phyloP scores from a whole-genome alignment of 2,797 vertebrate genomes.

The Poliocrania exsul region DNA sequence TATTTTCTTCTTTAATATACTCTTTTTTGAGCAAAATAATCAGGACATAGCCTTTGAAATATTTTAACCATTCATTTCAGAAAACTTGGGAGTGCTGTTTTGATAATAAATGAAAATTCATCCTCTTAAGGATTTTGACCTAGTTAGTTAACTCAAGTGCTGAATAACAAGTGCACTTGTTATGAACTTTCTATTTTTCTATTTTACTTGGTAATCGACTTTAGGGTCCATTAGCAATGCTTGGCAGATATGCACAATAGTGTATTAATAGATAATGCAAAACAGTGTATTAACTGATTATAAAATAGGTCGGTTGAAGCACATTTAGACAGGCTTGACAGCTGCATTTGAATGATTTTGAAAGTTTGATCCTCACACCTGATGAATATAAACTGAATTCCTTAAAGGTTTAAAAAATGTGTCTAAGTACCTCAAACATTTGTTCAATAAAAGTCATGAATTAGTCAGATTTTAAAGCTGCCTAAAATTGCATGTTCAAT shows the following conservation, averaged over 20 bases:
- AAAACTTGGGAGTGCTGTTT: not conserved
- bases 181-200: not conserved
- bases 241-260: not conserved
- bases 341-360: not conserved
- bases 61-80: not conserved
- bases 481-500: not conserved
- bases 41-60: not conserved
- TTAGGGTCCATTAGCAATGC: not conserved
- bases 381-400: not conserved
- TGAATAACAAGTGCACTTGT: not conserved
- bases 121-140: not conserved
- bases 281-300: not conserved
- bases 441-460: not conserved
- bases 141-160: not conserved
- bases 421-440: not conserved
- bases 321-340: not conserved
- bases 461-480: not conserved
- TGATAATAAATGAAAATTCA: not conserved
- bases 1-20: not conserved
- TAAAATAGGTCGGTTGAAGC: not conserved
- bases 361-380: not conserved
- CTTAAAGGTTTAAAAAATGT: not conserved
- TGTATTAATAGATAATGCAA: not conserved
- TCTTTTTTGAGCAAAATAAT: not conserved
- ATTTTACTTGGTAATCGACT: not conserved